These are phyloP conservation scores for Cacoxenus indagator DNA, from an alignment of 2,888 invertebrate species.

Conservation along the genomic window DNA sequence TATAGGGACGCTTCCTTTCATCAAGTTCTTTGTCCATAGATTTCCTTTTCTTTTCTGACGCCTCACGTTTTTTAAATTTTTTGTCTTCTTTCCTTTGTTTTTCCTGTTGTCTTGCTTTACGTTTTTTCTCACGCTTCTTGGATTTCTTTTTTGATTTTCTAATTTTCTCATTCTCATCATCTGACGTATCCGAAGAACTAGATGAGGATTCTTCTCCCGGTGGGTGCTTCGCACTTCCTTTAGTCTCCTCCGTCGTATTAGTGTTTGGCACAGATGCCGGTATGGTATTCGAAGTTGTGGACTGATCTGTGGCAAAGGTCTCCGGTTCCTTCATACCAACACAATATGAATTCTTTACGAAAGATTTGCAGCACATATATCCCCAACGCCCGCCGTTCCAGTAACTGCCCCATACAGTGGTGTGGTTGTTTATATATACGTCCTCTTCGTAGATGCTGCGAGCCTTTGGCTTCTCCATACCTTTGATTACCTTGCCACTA, in stretches of 20 bases:
- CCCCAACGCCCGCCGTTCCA: slow-evolving; percentile 97
- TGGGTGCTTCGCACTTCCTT: slow-evolving; percentile 55
- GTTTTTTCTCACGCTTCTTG: slow-evolving; percentile 61
- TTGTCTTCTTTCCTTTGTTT: slow-evolving; percentile 56
- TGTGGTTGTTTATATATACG: slow-evolving; percentile 91
- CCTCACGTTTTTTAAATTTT: slow-evolving; percentile 37
- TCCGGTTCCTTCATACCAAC: slow-evolving; percentile 59
- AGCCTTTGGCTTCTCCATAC: slow-evolving; percentile 89
- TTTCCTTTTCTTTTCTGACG: slow-evolving; percentile 54
- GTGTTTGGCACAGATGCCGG: slow-evolving; percentile 21
- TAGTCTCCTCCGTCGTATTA: slow-evolving; percentile 59
- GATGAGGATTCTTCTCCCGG: slow-evolving; percentile 38
- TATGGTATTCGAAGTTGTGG: slow-evolving; percentile 21
- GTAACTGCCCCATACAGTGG: slow-evolving; percentile 94
- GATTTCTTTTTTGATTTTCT: slow-evolving; percentile 59
- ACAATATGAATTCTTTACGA: slow-evolving; percentile 74
- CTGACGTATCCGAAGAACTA: slow-evolving; percentile 43
- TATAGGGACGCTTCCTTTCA: slow-evolving; percentile 93
- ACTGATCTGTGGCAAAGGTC: slow-evolving; percentile 41
- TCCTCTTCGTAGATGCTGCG: slow-evolving; percentile 95
- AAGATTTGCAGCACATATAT: slow-evolving; percentile 94
- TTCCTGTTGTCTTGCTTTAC: slow-evolving; percentile 67
- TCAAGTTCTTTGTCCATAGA: slow-evolving; percentile 75
- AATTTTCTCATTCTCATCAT: slow-evolving; percentile 42
- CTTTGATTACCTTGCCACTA: slow-evolving; percentile 88